Evolutionary conservation across 1,140 invertebrate genomes (phyloP).

Genomic region (Cepaea nemoralis): DNA sequence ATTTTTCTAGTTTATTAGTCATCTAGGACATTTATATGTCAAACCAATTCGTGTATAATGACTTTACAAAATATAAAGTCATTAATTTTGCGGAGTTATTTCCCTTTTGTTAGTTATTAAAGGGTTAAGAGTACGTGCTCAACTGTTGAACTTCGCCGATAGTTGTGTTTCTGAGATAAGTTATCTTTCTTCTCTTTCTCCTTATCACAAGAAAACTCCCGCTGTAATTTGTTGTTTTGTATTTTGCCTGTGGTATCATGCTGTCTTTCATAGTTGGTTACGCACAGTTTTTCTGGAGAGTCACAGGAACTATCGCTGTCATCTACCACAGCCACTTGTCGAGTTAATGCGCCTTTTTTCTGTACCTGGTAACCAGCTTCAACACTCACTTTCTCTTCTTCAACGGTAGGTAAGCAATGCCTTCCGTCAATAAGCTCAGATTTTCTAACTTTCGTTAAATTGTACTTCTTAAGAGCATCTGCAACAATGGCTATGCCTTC

Average conservation of each 20-base stretch:
- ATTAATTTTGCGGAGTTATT: no score
- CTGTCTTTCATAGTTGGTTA: background rate
- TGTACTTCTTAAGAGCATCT: background rate
- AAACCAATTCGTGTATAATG: no score
- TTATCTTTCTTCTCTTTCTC: background rate
- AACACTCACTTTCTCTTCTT: background rate
- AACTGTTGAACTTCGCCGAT: constrained; percentile 8
- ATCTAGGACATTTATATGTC: no score
- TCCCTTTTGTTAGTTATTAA: no score
- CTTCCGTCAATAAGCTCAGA: background rate
- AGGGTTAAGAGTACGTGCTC: background rate
- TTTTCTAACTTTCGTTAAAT: background rate
- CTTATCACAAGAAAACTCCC: background rate
- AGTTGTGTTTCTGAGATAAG: background rate
- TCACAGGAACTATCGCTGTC: background rate
- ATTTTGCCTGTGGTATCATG: background rate
- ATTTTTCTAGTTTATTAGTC: no score
- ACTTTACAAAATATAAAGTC: no score
- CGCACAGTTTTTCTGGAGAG: background rate
- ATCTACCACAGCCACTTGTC: background rate
- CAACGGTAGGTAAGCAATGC: background rate
- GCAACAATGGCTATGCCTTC: background rate
- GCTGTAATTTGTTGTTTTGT: background rate
- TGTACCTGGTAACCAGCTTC: background rate
- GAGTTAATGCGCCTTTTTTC: background rate